Percentiles rank a stretch among this genome's conserved stretches.
Conservation (phyloP, 2,888 invertebrate genomes). For the Plutella xylostella region DNA sequence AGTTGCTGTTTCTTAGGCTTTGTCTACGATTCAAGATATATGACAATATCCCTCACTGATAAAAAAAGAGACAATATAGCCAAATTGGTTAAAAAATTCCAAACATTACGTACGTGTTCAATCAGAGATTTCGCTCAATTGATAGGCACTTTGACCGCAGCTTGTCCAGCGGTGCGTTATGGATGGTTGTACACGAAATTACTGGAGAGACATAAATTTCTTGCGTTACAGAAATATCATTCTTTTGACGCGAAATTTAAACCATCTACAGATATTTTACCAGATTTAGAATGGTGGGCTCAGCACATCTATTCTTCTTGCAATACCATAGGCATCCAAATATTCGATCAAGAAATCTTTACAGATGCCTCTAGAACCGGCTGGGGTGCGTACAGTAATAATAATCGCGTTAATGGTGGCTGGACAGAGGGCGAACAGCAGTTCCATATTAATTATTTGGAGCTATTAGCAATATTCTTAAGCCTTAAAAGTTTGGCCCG, state of each 20-base stretch:
- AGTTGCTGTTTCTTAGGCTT: constrained; percentile 14
- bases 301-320: constrained; percentile 4
- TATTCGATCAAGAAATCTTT: constrained; percentile 7
- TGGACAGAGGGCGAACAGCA: constrained; percentile 4
- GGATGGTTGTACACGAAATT: constrained; percentile 14
- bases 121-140: constrained; percentile 5
- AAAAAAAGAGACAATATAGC: no score
- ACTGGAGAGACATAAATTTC: constrained; percentile 9
- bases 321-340: neutral
- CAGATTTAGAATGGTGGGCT: constrained; percentile 14
- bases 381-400: constrained; percentile 6
- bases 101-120: constrained; percentile 6
- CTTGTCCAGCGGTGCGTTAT: constrained; percentile 11
- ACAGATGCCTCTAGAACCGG: constrained; percentile 11
- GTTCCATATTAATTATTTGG: neutral
- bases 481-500: neutral
- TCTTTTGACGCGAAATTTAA: constrained; percentile 8
- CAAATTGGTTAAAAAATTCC: no score
- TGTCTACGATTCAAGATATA: constrained; percentile 7
- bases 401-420: neutral
- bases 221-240: neutral
- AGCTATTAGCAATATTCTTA: neutral
- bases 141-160: constrained; percentile 13
- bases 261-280: neutral
- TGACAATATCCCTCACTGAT: constrained; percentile 9